Evolutionary conservation across 2,797 vertebrate species (phyloP), one percentile per base, ranked within the genome.

Genomic region (Cryptoblepharus egeriae): DNA sequence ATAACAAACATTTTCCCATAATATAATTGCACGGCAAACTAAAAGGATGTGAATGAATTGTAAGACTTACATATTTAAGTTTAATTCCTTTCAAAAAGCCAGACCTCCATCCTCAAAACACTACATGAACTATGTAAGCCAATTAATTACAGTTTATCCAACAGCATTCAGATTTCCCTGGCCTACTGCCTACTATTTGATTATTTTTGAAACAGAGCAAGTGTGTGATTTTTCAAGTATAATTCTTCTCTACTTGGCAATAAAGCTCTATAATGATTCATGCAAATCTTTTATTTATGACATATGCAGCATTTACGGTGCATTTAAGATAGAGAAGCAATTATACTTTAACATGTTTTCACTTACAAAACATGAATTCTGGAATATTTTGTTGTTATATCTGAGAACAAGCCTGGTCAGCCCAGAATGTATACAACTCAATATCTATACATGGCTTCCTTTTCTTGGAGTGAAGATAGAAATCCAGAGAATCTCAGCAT

Each of bases 321-420:
- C 42, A 85, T 85, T 73, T 69, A 89, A 80, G 13, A 79, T 0
- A 0, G 18, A 0, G 18, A 77, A 71, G 32, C 28, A 57, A 15
- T n/a, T 5, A 45, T 87, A 60, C 72, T 15, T 26, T 58, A 80
- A n/a, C 6, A 22, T 26, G 1, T 49, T 26, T 35, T 16, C 1
- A 15, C n/a, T 91, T 80, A 22, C 57, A 75, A 73, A 89, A 88
- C 15, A 68, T 85, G 72, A 85, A 90, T 76, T 9, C 64, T 57
- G 35, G 75, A 5, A n/a, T 11, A 37, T 71, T 82, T 37, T 4
- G 35, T 60, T 84, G 77, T 88, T 65, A 79, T 35, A 80, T 2
- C 18, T 20, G 63, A 81, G 15, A 58, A 35, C 30, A 49, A 18
- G 13, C 16, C 45, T 49, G 13, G 45, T 9, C 45, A 49, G 13